Evolutionary conservation across 2,888 invertebrate species (phyloP).

Genomic region (Drosophila hamatofila): DNA sequence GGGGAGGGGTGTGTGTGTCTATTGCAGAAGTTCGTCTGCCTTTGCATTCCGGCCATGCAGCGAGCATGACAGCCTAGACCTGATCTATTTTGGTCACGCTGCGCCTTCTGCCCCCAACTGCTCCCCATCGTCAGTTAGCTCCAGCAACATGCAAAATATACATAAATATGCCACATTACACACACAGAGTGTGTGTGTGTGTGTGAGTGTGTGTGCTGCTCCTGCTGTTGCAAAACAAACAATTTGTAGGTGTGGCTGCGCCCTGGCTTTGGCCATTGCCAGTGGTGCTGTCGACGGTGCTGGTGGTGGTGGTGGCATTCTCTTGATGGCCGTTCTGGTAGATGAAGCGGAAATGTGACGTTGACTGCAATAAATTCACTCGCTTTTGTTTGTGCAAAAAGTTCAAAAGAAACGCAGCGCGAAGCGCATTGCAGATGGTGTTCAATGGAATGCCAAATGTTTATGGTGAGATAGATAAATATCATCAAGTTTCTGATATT

Average conservation of each 20-base stretch:
- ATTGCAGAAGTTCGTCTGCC: constrained; percentile 53
- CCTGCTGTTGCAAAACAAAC: constrained; percentile 59
- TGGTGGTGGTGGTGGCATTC: constrained; percentile 45
- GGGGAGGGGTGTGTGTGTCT: not conserved
- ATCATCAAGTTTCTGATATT: not conserved
- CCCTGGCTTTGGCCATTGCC: constrained; percentile 39
- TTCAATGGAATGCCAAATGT: constrained; percentile 23
- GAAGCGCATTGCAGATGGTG: constrained; percentile 30
- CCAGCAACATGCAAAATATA: constrained; percentile 60
- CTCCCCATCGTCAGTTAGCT: constrained; percentile 21
- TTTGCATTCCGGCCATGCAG: constrained; percentile 74
- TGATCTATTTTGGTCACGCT: constrained; percentile 78
- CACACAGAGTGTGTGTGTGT: constrained; percentile 1
- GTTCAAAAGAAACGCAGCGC: constrained; percentile 67
- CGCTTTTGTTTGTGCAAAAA: constrained; percentile 70
- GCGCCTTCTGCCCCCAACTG: constrained; percentile 20
- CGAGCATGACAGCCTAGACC: constrained; percentile 82
- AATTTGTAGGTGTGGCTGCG: constrained; percentile 79
- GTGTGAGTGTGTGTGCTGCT: constrained; percentile 7
- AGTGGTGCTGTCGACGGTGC: constrained; percentile 8
- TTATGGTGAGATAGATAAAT: constrained; percentile 8
- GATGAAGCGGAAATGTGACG: constrained; percentile 82
- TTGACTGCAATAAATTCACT: constrained; percentile 74
- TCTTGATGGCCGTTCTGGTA: constrained; percentile 81
- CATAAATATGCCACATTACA: constrained; percentile 34